A percentile compares a stretch with the other conserved stretches of the same genome.
These are phyloP conservation scores for Diadophis punctatus DNA, from an alignment of 2,113 vertebrate species.

Conservation along the genomic window DNA sequence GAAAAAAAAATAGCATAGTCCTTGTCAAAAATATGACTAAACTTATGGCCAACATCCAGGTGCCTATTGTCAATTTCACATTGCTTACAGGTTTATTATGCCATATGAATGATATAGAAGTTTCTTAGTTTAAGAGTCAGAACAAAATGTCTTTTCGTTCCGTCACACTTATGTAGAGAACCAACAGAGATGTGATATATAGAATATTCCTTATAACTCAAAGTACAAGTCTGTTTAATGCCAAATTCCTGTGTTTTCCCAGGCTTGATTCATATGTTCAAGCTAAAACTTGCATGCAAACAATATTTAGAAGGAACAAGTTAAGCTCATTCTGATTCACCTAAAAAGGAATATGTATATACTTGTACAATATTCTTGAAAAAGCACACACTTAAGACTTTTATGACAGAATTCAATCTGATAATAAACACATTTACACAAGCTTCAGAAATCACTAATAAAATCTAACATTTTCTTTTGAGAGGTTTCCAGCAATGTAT, in stretches of 20 bases:
- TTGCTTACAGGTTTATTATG: background rate
- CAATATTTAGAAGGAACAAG: background rate
- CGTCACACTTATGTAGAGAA: background rate
- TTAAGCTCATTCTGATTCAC: background rate
- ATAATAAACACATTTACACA: background rate
- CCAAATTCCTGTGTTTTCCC: background rate
- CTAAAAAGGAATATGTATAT: background rate
- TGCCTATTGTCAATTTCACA: background rate
- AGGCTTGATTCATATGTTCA: background rate
- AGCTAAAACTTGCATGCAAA: slow-evolving; percentile 6
- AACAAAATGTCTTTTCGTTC: background rate
- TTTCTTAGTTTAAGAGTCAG: slow-evolving; percentile 28
- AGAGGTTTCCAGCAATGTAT: background rate
- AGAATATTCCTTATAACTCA: background rate
- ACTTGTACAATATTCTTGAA: background rate
- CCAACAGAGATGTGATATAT: slow-evolving; percentile 9
- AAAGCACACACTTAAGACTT: background rate
- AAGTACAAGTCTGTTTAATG: background rate
- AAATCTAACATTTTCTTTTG: background rate
- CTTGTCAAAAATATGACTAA: background rate
- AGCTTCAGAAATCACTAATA: background rate
- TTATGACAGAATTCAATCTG: background rate
- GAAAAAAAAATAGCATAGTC: background rate
- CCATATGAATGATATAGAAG: background rate
- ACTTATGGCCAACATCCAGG: background rate